phyloP scores from a whole-genome alignment of 2,113 vertebrate species.

The Apeltes quadracus region DNA sequence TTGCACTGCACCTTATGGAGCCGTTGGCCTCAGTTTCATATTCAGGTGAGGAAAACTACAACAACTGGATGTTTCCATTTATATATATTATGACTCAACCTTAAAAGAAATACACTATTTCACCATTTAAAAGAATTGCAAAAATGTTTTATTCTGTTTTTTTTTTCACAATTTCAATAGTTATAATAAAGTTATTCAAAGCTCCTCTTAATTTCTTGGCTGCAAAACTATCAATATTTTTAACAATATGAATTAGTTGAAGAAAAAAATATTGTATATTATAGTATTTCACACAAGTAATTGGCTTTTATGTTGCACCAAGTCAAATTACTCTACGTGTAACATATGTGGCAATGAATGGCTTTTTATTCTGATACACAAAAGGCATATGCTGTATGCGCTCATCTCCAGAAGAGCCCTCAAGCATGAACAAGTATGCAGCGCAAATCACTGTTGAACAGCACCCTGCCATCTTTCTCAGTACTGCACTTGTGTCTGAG shows the following conservation, averaged over 20 bases:
- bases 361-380: too few species aligned
- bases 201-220: too few species aligned
- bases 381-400: background rate
- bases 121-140: background rate
- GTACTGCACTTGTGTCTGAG: constrained; percentile 84
- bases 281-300: too few species aligned
- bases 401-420: background rate
- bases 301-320: too few species aligned
- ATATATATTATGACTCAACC: background rate
- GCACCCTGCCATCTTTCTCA: constrained; percentile 79
- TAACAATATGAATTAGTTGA: background rate
- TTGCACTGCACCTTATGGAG: background rate
- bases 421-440: constrained; percentile 57
- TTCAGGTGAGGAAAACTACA: background rate
- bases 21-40: background rate
- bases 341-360: too few species aligned
- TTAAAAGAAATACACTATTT: background rate
- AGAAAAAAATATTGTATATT: too few species aligned
- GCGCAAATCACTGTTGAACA: constrained; percentile 61
- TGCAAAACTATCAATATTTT: background rate
- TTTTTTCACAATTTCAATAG: background rate
- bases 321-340: too few species aligned
- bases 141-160: background rate
- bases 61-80: background rate
- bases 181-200: too few species aligned